phyloP scores from a whole-genome alignment of 1,140 invertebrate genomes.

The Tenebrio molitor region DNA sequence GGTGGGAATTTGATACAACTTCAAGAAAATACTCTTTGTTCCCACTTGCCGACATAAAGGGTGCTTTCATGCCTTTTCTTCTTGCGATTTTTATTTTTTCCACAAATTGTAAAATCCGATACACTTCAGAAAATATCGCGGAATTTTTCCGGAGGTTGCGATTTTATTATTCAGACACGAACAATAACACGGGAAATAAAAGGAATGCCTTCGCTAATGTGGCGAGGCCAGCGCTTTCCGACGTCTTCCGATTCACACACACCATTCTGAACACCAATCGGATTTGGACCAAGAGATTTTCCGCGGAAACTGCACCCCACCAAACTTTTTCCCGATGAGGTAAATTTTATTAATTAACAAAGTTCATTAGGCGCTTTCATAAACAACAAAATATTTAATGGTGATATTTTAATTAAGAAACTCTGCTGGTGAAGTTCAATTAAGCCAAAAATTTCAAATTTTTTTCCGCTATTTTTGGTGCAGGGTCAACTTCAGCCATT shows the following conservation, averaged over 20 bases:
- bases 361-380: background rate
- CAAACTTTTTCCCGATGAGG: background rate
- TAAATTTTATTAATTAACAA: background rate
- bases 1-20: constrained; percentile 32
- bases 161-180: background rate
- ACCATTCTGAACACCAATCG: no score
- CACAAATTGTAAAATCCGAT: constrained; percentile 20
- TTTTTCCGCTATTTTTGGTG: no score
- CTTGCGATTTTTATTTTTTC: constrained; percentile 23
- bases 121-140: constrained; percentile 12
- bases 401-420: constrained; percentile 10
- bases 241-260: no score
- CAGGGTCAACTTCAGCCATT: no score
- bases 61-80: constrained; percentile 20
- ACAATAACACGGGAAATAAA: background rate
- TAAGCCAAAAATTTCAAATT: background rate
- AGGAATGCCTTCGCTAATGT: no score
- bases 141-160: background rate
- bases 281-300: no score
- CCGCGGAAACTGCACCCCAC: no score
- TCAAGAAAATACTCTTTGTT: constrained; percentile 37
- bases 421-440: background rate
- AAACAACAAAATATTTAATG: background rate
- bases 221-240: no score
- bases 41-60: constrained; percentile 13